Base-by-base conservation (phyloP, 1,140 invertebrate species). In the Kradibia gibbosae region DNA sequence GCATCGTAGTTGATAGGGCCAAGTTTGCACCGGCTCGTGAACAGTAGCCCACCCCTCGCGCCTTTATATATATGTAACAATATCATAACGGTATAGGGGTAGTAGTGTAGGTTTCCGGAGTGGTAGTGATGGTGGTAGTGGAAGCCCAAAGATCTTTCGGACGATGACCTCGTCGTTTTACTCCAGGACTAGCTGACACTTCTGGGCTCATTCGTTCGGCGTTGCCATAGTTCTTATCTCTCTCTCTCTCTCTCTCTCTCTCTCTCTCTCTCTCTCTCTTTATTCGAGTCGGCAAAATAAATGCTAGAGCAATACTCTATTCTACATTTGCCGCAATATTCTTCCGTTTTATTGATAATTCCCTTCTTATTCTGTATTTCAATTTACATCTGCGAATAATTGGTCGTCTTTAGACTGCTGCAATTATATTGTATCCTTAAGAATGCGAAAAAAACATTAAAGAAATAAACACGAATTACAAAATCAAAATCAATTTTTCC, bases 81-180 rank as follows among this genome's bases (percentile, higher is more conserved):
- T 65, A 25, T 22, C 22, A 0, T 22, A 28, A 72, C 42, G 57
- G 75, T 74, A 36, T n/a, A 76, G 17, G 80, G 81, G 55, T 42
- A 45, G 48, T 25, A 28, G 70, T 42, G 10, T n/a, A 17, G n/a
- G 42, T 42, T 48, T 39, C 71, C 79, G 83, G 85, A 83, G 85
- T 84, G 81, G 83, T 84, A 87, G 85, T 78, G 83, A 84, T 82
- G 75, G 81, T 85, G 87, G 86, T 82, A 83, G 86, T 82, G 81
- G 83, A 82, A 88, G 84, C 86, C 88, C 87, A 89, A 89, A 89
- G 88, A 89, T 89, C 88, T 88, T 88, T 88, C 88, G 88, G 87
- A 80, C 88, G 86, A 88, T 89, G 88, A 89, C 88, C 88, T 84
- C 88, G 86, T 86, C 67, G 80, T 77, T 81, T 50, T 77, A 78